These are phyloP conservation scores for Orientallactaga sibirica DNA, from an alignment of 2,797 vertebrate species.

Conservation along the genomic window DNA sequence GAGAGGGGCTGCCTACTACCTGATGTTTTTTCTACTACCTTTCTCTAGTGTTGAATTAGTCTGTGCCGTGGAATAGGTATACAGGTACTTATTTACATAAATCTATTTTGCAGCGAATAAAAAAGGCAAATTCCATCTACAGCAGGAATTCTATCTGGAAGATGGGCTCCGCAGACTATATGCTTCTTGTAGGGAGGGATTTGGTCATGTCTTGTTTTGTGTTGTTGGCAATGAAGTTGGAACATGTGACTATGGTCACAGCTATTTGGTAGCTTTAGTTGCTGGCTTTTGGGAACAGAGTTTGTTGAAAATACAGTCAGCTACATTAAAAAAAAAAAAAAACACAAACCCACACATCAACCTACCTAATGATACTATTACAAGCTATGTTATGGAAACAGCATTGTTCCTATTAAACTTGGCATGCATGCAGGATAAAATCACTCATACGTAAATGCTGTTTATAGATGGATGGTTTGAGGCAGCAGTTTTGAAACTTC, in stretches of 20 bases:
- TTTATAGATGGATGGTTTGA: slow-evolving; percentile 41
- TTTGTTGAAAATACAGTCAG: slow-evolving; percentile 58
- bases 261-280: slow-evolving; percentile 54
- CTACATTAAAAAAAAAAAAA: not conserved
- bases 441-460: not conserved
- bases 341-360: slow-evolving; percentile 4
- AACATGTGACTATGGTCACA: not conserved
- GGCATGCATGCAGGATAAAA: slow-evolving; percentile 20
- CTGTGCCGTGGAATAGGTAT: not conserved
- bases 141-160: slow-evolving; percentile 4
- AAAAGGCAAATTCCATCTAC: not conserved
- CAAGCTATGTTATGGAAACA: slow-evolving; percentile 25
- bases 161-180: not conserved
- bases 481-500: slow-evolving; percentile 52
- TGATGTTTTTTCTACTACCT: not conserved
- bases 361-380: slow-evolving; percentile 40
- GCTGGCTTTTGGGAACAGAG: slow-evolving; percentile 37
- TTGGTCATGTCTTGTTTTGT: not conserved
- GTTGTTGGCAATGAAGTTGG: not conserved
- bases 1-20: not conserved
- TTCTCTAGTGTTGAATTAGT: not conserved
- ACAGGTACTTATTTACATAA: not conserved
- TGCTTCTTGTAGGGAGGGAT: not conserved
- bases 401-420: slow-evolving; percentile 40
- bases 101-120: slow-evolving; percentile 17